These are phyloP conservation scores for Melanotaenia pygmaea DNA, from an alignment of 2,797 vertebrate species.

Conservation along the genomic window DNA sequence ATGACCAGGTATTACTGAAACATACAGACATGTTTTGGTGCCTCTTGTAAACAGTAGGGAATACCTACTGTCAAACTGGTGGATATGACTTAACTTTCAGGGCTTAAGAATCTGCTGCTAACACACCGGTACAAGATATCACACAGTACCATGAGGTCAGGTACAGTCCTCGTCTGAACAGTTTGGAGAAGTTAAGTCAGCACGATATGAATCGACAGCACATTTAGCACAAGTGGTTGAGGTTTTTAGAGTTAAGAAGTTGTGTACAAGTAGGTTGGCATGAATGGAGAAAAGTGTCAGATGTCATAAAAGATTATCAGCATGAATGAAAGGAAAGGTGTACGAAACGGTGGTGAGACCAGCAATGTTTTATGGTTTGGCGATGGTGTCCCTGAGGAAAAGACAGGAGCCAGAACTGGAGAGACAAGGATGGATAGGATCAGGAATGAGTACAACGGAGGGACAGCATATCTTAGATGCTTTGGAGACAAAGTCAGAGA, in stretches of 20 bases:
- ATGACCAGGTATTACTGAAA: neutral
- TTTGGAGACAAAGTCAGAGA: too few relatives aligned
- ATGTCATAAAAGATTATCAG: too few relatives aligned
- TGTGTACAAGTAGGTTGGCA: too few relatives aligned
- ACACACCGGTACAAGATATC: constrained; percentile 3
- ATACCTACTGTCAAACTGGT: neutral
- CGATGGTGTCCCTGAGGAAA: too few relatives aligned
- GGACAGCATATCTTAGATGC: too few relatives aligned
- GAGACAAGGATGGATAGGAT: too few relatives aligned
- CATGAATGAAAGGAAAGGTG: too few relatives aligned
- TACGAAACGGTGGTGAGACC: too few relatives aligned
- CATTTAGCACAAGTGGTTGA: neutral
- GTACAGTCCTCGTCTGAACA: neutral
- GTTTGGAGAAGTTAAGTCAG: neutral
- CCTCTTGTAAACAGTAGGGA: neutral
- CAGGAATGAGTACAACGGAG: too few relatives aligned
- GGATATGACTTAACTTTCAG: neutral
- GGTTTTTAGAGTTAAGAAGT: neutral
- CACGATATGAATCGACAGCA: rapidly evolving
- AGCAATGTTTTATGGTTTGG: too few relatives aligned
- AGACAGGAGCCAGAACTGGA: too few relatives aligned
- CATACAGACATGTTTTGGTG: neutral
- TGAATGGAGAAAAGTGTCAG: too few relatives aligned
- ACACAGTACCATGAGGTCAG: neutral
- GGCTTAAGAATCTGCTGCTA: neutral